Evolutionary conservation across 2,797 vertebrate species (phyloP).

Genomic region (Trematocara caparti): DNA sequence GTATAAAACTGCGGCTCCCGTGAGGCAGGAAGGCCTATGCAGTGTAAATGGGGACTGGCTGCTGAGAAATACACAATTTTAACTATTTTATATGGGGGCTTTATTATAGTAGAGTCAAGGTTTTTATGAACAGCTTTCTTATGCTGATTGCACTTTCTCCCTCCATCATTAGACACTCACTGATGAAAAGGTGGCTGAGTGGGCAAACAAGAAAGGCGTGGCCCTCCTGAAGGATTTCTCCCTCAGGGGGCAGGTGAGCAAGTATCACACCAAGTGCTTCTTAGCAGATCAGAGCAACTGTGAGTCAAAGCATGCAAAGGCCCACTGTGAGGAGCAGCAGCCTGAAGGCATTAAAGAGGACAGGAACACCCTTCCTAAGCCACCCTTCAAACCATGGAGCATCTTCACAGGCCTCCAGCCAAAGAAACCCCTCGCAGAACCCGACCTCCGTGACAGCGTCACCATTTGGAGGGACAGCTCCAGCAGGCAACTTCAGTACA

Average conservation of each 20-base stretch:
- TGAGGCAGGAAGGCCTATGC: neutral
- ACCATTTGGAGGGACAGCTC: conserved; percentile 16
- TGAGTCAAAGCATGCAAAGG: neutral
- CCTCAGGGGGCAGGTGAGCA: neutral
- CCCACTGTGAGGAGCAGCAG: neutral
- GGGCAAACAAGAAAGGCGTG: conserved; percentile 58
- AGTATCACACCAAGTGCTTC: conserved; percentile 40
- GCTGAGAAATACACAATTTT: neutral
- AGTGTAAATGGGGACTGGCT: neutral
- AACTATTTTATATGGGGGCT: neutral
- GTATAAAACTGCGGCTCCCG: neutral
- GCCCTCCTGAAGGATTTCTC: conserved; percentile 5
- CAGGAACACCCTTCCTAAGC: neutral
- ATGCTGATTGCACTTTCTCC: neutral
- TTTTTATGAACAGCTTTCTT: neutral
- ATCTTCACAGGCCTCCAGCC: conserved; percentile 37
- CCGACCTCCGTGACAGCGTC: conserved; percentile 49
- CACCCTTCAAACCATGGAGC: conserved; percentile 30
- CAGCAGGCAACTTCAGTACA: conserved; percentile 10
- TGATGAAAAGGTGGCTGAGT: conserved; percentile 38
- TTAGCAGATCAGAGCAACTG: neutral
- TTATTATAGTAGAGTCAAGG: neutral
- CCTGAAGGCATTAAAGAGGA: neutral
- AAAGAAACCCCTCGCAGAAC: conserved; percentile 10
- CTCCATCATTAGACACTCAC: conserved; percentile 15